A percentile compares a stretch with the other conserved stretches of the same genome.
Evolutionary conservation across 2,888 invertebrate genomes (phyloP).

Genomic region (Pantelozetes paolii): DNA sequence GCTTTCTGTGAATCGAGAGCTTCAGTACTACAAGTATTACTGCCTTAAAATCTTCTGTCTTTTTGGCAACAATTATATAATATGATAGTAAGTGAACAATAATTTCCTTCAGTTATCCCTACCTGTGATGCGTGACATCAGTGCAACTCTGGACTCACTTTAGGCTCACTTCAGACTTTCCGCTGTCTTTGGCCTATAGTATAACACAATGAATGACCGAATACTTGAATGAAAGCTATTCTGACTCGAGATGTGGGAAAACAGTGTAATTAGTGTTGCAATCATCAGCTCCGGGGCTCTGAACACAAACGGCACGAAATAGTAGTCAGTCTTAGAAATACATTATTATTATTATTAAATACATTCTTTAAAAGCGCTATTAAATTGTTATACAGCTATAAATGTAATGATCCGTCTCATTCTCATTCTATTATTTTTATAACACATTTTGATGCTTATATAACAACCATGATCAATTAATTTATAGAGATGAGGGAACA

Average conservation of each 20-base stretch:
- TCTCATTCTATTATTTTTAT: background rate
- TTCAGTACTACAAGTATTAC: background rate
- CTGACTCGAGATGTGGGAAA: slow-evolving; percentile 20
- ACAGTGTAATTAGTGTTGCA: background rate
- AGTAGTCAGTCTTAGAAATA: background rate
- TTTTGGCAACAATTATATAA: background rate
- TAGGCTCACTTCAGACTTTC: background rate
- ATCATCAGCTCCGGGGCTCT: background rate
- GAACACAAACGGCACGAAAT: background rate
- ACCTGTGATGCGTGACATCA: slow-evolving; percentile 21
- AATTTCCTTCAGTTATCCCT: slow-evolving; percentile 1
- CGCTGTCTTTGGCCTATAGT: background rate
- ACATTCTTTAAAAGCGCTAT: background rate
- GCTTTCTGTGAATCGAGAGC: too few species aligned
- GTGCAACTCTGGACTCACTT: background rate
- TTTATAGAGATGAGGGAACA: too few species aligned
- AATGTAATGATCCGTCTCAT: background rate
- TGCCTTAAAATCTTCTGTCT: background rate
- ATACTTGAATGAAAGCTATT: background rate
- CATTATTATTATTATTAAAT: background rate
- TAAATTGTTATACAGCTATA: background rate
- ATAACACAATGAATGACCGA: background rate
- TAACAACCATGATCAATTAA: too few species aligned
- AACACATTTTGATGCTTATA: too few species aligned
- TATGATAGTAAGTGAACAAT: background rate